Evolutionary conservation across 2,113 vertebrate genomes (phyloP).

Genomic region (Enhydra lutris): DNA sequence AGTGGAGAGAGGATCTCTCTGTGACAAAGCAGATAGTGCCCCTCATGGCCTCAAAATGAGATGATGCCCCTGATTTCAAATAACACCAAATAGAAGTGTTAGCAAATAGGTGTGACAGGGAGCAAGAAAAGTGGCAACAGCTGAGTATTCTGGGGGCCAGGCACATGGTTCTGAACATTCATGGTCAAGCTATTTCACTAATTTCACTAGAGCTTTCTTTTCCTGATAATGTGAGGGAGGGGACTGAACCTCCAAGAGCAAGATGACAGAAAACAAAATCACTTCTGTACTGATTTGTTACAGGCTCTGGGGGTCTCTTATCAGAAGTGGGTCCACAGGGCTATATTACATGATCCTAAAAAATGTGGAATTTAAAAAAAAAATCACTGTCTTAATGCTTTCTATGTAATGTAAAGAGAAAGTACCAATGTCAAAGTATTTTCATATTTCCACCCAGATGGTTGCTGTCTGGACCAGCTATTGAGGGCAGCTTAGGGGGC

Average conservation of each 20-base stretch:
- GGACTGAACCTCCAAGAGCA: neutral
- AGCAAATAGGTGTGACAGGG: neutral
- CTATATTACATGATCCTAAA: neutral
- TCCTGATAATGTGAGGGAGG: neutral
- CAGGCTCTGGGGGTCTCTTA: neutral
- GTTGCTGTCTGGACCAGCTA: neutral
- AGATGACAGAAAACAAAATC: neutral
- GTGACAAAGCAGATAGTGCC: neutral
- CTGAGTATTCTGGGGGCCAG: accelerated
- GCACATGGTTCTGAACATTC: neutral
- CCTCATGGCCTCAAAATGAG: neutral
- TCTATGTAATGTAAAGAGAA: neutral
- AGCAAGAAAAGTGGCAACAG: neutral
- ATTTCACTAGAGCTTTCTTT: neutral
- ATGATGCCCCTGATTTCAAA: neutral
- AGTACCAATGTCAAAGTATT: neutral
- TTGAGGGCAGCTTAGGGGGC: neutral
- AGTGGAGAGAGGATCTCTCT: neutral
- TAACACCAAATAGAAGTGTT: neutral
- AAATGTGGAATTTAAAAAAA: neutral
- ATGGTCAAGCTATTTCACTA: neutral
- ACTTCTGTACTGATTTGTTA: neutral
- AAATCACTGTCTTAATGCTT: neutral
- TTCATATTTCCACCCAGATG: neutral
- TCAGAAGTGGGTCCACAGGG: neutral